Evolutionary conservation across 2,888 invertebrate species (phyloP), one percentile per base, ranked within the genome.

Genomic region (Didymodactylos carnosus): DNA sequence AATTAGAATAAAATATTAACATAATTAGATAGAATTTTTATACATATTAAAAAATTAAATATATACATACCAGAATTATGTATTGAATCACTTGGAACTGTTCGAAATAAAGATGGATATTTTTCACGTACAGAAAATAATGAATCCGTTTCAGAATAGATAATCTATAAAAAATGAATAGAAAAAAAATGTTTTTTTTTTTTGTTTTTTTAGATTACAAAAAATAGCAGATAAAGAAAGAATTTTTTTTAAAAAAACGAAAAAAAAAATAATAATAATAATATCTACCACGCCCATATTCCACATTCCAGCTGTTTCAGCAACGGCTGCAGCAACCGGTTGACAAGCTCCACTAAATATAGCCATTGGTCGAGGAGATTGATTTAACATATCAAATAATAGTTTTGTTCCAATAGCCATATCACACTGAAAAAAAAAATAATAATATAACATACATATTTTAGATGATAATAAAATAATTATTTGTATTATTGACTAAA

Each of bases 271-370:
- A 19, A 69, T 13, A 14, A n/a, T 7, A 35, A 27, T 5, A 39
- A 23, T 25, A 29, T 41, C 23, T 76, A 91, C 91, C 88, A 94
- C 94, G 0, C 92, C 91, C 73, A 98, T 87, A 81, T 93, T 91
- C 94, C 95, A 98, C 83, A 93, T 94, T 80, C 92, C 92, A 73
- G 93, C 91, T 8, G 94, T 93, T 84, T 94, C 93, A 13, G 94
- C 94, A 77, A 95, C 92, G 53, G 94, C 94, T 83, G 94, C 94
- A 0, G 94, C 95, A 78, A 95, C 94, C 81, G 91, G 90, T 0
- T 93, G 93, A 83, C 95, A 95, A 7, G 94, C 93, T 7, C 92
- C 94, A 1, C 95, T 95, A 80, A 95, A 95, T 78, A 95, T 86
- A 90, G 94, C 92, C 79, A 94, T 86, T 84, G 94, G 94, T 81